Base-by-base conservation (phyloP, 2,888 invertebrate species). In the Girardia tigrina region DNA sequence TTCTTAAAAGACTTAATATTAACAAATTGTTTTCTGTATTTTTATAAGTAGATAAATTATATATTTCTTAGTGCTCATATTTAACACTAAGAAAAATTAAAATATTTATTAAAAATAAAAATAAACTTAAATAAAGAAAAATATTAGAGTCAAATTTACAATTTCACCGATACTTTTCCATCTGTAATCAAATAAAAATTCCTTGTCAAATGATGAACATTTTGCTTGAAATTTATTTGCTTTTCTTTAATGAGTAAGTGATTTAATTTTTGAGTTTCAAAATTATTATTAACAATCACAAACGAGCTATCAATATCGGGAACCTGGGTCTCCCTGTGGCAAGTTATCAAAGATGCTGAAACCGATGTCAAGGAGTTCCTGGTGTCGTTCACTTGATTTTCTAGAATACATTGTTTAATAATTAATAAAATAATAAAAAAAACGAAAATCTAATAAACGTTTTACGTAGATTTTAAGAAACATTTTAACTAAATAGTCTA, bases 171-270 rank as follows among this genome's bases (percentile, higher is more conserved):
- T 23, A 56, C 4, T 20, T 56, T 4, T n/a, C 56, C 56, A 56
- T 56, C 56, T 56, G 56, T 2, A n/a, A 56, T 56, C n/a, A 56
- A 56, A 56, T 56, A 56, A 16, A 56, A 56, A 23, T 56, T 56
- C 6, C 56, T 56, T 56, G n/a, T 56, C n/a, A 56, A 56, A 56
- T 56, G 56, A n/a, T 56, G 23, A n/a, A 56, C n/a, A 56, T 56
- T 56, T 4, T 56, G 20, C n/a, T 56, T 56, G 56, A 56, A 12
- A 12, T n/a, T 8, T 4, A 20, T 56, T 6, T 56, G 56, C 8
- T 36, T 36, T 56, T 23, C 2, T 4, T 56, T 56, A 56, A 4
- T 56, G 23, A 56, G 56, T 56, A 56, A 56, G 23, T 56, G 4
- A 4, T 56, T 56, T 6, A 4, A 56, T 23, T 20, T 56, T 56